Conservation (phyloP, 2,113 vertebrate genomes). For the Delphinus delphis region DNA sequence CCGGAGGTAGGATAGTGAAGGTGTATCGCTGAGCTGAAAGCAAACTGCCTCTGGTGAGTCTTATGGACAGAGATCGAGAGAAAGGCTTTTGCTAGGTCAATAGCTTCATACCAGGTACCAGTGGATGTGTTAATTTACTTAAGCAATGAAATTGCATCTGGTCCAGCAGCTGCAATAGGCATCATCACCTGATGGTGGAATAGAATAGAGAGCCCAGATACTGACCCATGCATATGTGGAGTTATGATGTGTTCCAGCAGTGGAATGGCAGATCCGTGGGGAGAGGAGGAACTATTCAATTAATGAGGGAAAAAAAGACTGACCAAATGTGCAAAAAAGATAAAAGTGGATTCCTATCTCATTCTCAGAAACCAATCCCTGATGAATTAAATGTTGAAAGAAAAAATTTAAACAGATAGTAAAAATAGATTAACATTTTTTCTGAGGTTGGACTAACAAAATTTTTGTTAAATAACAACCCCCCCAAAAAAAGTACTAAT, state of each 20-base stretch:
- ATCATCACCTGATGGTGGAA: not conserved
- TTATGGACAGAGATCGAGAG: not conserved
- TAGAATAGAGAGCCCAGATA: no score
- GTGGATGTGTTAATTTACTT: not conserved
- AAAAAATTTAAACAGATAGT: not conserved
- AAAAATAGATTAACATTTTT: not conserved
- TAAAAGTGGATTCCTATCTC: not conserved
- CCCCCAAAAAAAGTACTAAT: no score
- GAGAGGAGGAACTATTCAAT: not conserved
- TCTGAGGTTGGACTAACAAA: not conserved
- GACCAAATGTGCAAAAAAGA: no score
- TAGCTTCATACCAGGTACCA: not conserved
- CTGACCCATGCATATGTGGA: no score
- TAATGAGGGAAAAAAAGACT: no score
- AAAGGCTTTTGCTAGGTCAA: not conserved
- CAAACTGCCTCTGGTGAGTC: not conserved
- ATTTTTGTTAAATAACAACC: not conserved
- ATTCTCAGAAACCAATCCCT: not conserved
- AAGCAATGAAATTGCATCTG: not conserved
- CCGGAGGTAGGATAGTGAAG: not conserved
- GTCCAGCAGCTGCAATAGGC: not conserved
- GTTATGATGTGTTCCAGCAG: no score
- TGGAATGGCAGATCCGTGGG: no score
- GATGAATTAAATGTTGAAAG: not conserved
- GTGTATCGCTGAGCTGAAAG: not conserved